Conservation (phyloP, 2,888 invertebrate genomes). For the Cataglyphis altisquamis region DNA sequence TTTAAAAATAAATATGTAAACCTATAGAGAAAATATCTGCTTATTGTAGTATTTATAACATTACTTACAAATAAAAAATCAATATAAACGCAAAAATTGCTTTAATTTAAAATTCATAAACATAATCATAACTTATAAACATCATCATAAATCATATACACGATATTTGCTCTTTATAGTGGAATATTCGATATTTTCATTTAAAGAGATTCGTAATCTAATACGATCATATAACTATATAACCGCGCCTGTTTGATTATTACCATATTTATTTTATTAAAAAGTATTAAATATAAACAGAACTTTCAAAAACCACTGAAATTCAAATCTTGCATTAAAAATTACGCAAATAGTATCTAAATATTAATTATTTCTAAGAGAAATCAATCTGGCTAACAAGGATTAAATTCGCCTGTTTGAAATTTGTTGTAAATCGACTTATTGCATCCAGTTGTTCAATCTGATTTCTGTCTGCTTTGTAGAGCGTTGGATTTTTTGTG, state of each 20-base stretch:
- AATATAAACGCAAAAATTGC: background rate
- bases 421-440: background rate
- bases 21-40: background rate
- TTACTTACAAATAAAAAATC: background rate
- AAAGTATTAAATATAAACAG: background rate
- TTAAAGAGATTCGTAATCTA: background rate
- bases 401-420: background rate
- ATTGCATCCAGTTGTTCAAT: constrained; percentile 6
- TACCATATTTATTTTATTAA: background rate
- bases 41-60: background rate
- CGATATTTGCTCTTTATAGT: background rate
- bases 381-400: background rate
- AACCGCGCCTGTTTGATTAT: background rate
- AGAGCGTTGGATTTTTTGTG: constrained; percentile 93
- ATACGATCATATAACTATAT: background rate
- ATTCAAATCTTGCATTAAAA: constrained; percentile 11
- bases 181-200: background rate
- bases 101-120: background rate
- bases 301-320: background rate
- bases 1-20: background rate
- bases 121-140: background rate
- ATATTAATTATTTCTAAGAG: background rate
- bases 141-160: background rate
- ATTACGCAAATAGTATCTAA: background rate
- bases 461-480: constrained; percentile 58